Conservation (phyloP, 2,888 invertebrate genomes). For the Sycophila texana region DNA sequence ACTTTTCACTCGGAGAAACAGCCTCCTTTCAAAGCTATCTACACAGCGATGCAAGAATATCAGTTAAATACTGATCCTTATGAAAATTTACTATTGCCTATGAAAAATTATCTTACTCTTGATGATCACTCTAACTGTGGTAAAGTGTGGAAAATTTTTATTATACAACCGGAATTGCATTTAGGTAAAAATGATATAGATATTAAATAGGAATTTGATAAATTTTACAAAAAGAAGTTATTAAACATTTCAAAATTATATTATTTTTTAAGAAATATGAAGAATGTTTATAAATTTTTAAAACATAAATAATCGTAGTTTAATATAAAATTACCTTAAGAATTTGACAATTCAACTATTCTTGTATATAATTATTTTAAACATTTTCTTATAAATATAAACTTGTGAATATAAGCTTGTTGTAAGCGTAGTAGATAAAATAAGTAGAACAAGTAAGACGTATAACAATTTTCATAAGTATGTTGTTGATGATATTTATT, state of each 20-base stretch:
- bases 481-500: neutral
- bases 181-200: slow-evolving; percentile 56
- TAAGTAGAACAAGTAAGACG: slow-evolving; percentile 5
- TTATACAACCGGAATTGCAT: slow-evolving; percentile 70
- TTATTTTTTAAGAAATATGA: too few species aligned
- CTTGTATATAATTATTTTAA: too few species aligned
- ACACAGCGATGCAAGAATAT: slow-evolving; percentile 82
- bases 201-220: slow-evolving; percentile 19
- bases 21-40: slow-evolving; percentile 87
- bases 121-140: slow-evolving; percentile 81
- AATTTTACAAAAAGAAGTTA: slow-evolving; percentile 14
- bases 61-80: slow-evolving; percentile 82
- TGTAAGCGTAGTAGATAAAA: neutral
- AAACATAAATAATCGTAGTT: too few species aligned
- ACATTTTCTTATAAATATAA: too few species aligned
- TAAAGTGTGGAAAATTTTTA: slow-evolving; percentile 78
- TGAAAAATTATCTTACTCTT: slow-evolving; percentile 78
- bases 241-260: too few species aligned
- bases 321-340: too few species aligned
- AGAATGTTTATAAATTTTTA: too few species aligned
- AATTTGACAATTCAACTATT: too few species aligned
- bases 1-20: slow-evolving; percentile 92
- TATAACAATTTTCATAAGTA: slow-evolving; percentile 8
- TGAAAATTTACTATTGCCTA: slow-evolving; percentile 79
- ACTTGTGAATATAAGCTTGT: too few species aligned